phyloP scores from a whole-genome alignment of 2,113 vertebrate species.

The Ailurus styani region DNA sequence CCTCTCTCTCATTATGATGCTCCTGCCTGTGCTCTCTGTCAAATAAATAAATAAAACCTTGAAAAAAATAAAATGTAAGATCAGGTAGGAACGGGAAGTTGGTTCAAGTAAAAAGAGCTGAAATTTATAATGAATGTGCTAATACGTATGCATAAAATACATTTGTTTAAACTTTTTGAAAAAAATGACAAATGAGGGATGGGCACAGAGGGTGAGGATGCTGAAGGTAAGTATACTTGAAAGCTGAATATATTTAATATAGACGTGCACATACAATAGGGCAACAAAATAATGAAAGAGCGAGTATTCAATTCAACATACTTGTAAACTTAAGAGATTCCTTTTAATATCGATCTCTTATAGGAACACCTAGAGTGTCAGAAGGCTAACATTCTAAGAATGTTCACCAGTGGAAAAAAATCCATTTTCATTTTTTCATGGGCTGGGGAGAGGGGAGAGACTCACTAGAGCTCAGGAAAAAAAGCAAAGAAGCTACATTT shows the following conservation, averaged over 20 bases:
- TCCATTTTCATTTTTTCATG: background rate
- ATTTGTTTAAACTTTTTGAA: too few relatives aligned
- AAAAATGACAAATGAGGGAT: background rate
- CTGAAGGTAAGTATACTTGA: too few relatives aligned
- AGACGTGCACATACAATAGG: rapidly evolving
- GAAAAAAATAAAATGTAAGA: background rate
- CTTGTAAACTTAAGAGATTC: background rate
- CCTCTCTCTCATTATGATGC: background rate
- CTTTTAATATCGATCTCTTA: background rate
- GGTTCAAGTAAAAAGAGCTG: too few relatives aligned
- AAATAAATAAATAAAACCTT: background rate
- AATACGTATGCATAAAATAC: too few relatives aligned
- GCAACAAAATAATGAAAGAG: too few relatives aligned
- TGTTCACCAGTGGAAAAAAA: background rate
- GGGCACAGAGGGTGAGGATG: background rate
- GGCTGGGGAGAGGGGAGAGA: background rate
- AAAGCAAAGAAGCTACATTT: background rate
- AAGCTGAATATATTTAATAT: background rate
- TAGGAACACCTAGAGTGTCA: background rate
- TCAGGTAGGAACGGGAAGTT: too few relatives aligned
- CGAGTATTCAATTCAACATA: background rate
- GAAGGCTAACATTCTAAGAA: background rate
- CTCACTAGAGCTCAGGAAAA: too few relatives aligned
- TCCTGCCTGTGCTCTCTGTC: background rate
- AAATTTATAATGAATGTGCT: too few relatives aligned